phyloP scores from a whole-genome alignment of 2,797 vertebrate genomes.

The Bovichtus diacanthus region DNA sequence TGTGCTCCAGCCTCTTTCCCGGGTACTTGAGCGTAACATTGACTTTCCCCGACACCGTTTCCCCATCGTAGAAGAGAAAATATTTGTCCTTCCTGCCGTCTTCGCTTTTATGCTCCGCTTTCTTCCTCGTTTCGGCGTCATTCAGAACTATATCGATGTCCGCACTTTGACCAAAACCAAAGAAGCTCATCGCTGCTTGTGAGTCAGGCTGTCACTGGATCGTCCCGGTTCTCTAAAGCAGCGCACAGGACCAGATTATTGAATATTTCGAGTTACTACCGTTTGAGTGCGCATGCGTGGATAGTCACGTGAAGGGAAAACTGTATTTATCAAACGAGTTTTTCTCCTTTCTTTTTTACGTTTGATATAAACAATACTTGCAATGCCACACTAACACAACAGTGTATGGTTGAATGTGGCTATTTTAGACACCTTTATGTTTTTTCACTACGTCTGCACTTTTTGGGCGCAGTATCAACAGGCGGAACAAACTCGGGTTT shows the following conservation, averaged over 20 bases:
- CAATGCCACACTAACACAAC: accelerated
- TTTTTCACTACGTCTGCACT: not conserved
- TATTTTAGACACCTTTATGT: accelerated
- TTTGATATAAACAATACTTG: accelerated
- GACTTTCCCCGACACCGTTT: conserved; percentile 93
- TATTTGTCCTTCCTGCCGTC: conserved; percentile 95
- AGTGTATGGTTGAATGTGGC: accelerated
- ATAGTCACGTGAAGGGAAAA: conserved; percentile 45
- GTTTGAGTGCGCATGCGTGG: conserved; percentile 64
- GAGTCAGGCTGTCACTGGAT: not conserved
- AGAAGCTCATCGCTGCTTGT: conserved; percentile 90
- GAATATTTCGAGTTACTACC: conserved; percentile 51
- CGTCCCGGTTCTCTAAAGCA: not conserved
- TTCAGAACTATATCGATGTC: conserved; percentile 93
- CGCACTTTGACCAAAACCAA: conserved; percentile 94
- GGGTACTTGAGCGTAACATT: conserved; percentile 93
- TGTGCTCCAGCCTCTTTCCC: conserved; percentile 94
- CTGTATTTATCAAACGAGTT: not conserved
- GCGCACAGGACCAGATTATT: conserved; percentile 31
- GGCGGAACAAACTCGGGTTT: not conserved
- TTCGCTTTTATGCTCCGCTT: conserved; percentile 93
- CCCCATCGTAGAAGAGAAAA: conserved; percentile 95
- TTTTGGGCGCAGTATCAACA: conserved; percentile 54
- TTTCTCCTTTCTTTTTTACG: not conserved
- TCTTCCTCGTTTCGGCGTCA: conserved; percentile 92